Base-by-base conservation (phyloP, 2,888 invertebrate genomes). In the Anarsia innoxiella region DNA sequence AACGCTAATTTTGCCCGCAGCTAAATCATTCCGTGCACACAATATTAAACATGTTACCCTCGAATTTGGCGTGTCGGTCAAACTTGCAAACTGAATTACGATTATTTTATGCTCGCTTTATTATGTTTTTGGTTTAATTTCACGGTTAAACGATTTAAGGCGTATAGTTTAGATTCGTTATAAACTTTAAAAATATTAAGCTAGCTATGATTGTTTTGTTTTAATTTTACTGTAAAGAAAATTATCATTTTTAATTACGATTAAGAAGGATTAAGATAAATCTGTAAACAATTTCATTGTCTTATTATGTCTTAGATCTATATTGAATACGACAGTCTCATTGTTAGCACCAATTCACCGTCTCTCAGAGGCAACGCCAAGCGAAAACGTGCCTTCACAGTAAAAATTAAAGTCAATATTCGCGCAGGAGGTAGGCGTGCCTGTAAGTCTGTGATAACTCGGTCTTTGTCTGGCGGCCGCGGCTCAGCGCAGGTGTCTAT, bases 401-500 rank as follows among this genome's bases (percentile, higher is more conserved):
- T 26, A 40, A 36, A 44, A 37, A 40, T 44, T 64, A 70, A 60
- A 64, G 72, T 65, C 57, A 61, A 59, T 54, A 62, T 66, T 79
- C 45, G 57, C 44, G 41, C 52, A 54, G 49, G 53, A 37, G 34
- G 36, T 46, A 43, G 46, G 43, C 47, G 55, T 52, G 79, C 64
- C 83, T 83, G 83, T 62, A 63, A 76, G 72, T 59, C 69, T 72
- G 76, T 65, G 84, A 84, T 84, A 83, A 84, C 68, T 80, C 64
- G 67, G 68, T 72, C 80, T 78, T 84, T 83, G 84, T 84, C 75
- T 76, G 72, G 66, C 65, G 59, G 67, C 63, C 65, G 69, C 66
- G 73, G 66, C 66, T 72, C 74, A 67, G 73, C 74, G 75, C 82
- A 83, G 83, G 84, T 84, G 83, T 84, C 82, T 83, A 79, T 80